Evolutionary conservation across 2,888 invertebrate genomes (phyloP).

Genomic region (Geotrupes spiniger): DNA sequence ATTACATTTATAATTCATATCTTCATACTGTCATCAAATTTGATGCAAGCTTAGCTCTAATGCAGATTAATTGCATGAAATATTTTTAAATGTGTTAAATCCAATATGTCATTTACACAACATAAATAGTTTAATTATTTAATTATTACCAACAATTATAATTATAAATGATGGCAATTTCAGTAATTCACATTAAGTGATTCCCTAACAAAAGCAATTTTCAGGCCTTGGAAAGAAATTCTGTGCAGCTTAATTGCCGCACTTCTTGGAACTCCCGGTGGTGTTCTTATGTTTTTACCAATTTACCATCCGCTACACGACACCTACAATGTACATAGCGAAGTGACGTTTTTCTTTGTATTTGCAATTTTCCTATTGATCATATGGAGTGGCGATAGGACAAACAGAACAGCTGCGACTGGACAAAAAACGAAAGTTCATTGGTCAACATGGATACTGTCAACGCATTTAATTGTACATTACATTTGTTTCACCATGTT

Average conservation of each 20-base stretch:
- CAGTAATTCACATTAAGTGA: not conserved
- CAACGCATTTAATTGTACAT: constrained; percentile 58
- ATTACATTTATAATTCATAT: no score
- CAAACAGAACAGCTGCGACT: constrained; percentile 40
- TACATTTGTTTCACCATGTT: constrained; percentile 62
- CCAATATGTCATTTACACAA: no score
- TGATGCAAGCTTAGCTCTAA: no score
- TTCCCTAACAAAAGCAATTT: constrained; percentile 27
- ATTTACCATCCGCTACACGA: constrained; percentile 79
- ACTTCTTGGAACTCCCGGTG: constrained; percentile 68
- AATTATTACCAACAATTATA: no score
- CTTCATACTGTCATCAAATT: no score
- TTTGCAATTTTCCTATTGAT: constrained; percentile 60
- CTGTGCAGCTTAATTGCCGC: constrained; percentile 58
- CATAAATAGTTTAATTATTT: no score
- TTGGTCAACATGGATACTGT: constrained; percentile 45
- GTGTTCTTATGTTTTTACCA: constrained; percentile 68
- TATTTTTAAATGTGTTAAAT: no score
- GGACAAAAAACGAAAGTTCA: constrained; percentile 29
- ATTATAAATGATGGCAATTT: no score
- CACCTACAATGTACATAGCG: constrained; percentile 63
- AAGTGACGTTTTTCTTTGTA: constrained; percentile 67
- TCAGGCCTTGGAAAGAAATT: constrained; percentile 55
- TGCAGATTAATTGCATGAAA: no score
- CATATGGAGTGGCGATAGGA: constrained; percentile 61